Base-by-base conservation (phyloP, 2,113 vertebrate genomes). In the Agelaius tricolor region DNA sequence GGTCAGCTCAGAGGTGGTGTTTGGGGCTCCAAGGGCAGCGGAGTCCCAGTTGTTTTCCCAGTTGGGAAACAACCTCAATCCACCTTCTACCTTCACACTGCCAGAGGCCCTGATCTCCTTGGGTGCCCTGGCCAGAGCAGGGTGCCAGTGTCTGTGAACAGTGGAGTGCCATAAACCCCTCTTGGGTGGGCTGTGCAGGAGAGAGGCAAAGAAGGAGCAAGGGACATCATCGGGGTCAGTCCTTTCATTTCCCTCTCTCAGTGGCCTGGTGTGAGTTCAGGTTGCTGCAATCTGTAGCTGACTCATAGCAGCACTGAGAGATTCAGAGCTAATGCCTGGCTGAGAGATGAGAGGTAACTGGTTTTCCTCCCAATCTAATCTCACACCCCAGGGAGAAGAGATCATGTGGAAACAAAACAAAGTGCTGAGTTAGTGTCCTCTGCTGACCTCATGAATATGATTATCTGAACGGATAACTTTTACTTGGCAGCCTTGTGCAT, bases 361-460 rank as follows among this genome's bases (percentile, higher is more conserved):
- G 0, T 79, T 96, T 90, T 77, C 43, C 33, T 88, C 41, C 33
- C 11, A 6, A 4, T 67, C 68, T 82, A 74, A 95, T 94, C 83
- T 95, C 58, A 28, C 65, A 80, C 44, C 35, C 61, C 61, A 59
- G 52, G 39, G 69, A 31, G 73, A 92, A 67, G 62, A 79, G 75
- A 73, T 77, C 54, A 67, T 63, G 59, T 80, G 85, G 93, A 93
- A 96, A 90, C 59, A 54, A 69, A 91, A 52, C 39, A 19, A 85
- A 96, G 79, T 80, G 79, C 76, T 92, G 75, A 65, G 72, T 77
- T 85, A 65, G 11, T 86, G 85, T 92, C 80, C 78, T 90, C 39
- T 83, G 55, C 84, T 93, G 87, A 94, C 84, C 92, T 91, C 57
- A 28, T 84, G 79, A 93, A 84, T 93, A n/a, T 41, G 57, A 86